Evolutionary conservation across 2,888 invertebrate species (phyloP), one percentile per base, ranked within the genome.

Genomic region (Caenorhabditis sp.): DNA sequence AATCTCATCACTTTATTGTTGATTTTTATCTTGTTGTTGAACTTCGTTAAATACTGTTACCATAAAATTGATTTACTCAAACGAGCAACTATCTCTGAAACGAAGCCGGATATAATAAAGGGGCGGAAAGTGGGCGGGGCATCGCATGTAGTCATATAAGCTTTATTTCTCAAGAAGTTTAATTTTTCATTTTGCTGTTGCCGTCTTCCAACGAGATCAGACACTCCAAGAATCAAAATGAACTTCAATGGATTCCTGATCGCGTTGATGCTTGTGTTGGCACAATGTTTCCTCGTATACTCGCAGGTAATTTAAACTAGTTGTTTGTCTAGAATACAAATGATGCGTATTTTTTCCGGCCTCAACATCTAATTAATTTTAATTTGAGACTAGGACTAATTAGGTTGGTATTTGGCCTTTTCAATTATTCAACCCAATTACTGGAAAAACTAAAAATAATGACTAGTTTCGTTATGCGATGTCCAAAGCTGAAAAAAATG

Each of bases 1-100:
- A 62, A 65, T 58, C 57, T 36, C 57, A 57, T 66, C 63, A 59
- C 54, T 53, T 31, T 31, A 58, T 64, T 72, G 65, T 73, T 73
- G 67, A 67, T 25, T 49, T 66, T 26, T 68, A 53, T 68, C 65
- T 63, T 73, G 61, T 72, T 72, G 72, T 68, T 72, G 61, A 54
- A 59, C 64, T 60, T 71, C 63, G 63, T 58, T 59, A 54, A 12
- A 49, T 59, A 8, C 38, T 59, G 50, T 69, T 72, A 58, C 61
- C 63, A 59, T 26, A 36, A 26, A 56, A 17, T 53, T 53, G 53
- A 53, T 53, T 53, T 23, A 53, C 53, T 8, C 8, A 53, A 53
- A 23, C 25, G 14, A 20, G 3, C 21, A 21, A 53, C n/a, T 3
- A 21, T 53, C 25, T 23, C 21, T 21, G 8, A 4, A 3, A 8